Base-by-base conservation (phyloP, 2,888 invertebrate genomes). In the Seladonia tumulorum region DNA sequence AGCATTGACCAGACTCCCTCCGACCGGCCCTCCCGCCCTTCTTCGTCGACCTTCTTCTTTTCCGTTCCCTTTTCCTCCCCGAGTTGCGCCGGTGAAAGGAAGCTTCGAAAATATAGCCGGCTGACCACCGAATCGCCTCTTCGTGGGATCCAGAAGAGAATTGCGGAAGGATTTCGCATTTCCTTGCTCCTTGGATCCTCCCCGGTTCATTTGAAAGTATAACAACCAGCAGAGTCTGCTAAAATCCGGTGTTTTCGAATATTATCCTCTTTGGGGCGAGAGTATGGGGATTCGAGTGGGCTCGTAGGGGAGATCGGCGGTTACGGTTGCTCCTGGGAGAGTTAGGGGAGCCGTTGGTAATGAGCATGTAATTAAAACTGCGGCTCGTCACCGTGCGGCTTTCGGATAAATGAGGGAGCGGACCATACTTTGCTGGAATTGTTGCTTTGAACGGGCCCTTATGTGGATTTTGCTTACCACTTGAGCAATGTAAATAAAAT, bases 1-100 rank as follows among this genome's bases (percentile, higher is more conserved):
- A 92, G 93, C 93, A 94, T 93, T 93, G 93, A 92, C 92, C 93
- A 90, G 91, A 90, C 92, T 92, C 90, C 85, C 85, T 80, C 73
- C 76, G 80, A 87, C 72, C 77, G 53, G 53, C 45, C 68, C 76
- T 57, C 76, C 66, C 57, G 12, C 79, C 88, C 83, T 81, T 76
- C 70, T 68, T 53, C 49, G 25, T 60, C 78, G 80, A 83, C 80
- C 77, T 80, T 83, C 74, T 77, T 80, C 82, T 79, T 72, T 73
- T 81, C 77, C 83, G 78, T 81, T 81, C 81, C 60, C 68, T 74
- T 77, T 47, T 72, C 42, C 66, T 79, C 42, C 77, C 49, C 22
- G 22, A 8, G 22, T 7, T 22, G n/a, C 53, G 2, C 18, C 22
- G 82, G 25, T 88, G 90, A 91, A 90, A 91, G 80, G 90, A 87